Base-by-base conservation (phyloP, 2,797 vertebrate genomes). In the Melanotaenia parkinsoni region DNA sequence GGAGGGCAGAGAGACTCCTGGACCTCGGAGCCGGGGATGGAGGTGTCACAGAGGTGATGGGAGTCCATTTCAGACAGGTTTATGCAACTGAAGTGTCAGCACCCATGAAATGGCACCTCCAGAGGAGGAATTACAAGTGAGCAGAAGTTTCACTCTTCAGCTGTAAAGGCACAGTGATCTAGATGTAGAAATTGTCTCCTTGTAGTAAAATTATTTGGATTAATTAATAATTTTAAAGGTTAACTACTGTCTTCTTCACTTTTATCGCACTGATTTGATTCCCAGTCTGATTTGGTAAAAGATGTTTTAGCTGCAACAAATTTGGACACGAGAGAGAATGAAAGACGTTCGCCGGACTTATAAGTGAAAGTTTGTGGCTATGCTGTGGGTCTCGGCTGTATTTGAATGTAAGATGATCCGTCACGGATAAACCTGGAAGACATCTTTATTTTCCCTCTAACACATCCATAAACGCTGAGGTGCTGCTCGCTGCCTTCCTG, bases 81-180 rank as follows among this genome's bases (percentile, higher is more conserved):
- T 99, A 97, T 76, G 95, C 94, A 77, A 99, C 98, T 1, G 98
- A 99, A 82, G 95, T 99, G 32, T 99, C 98, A 4, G 84, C 92
- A 68, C 97, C 98, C 0, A 99, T 99, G 98, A 98, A 96, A 79
- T 99, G 98, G 98, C 97, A 97, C 85, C 97, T 99, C 58, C 97
- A 97, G 88, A 97, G 95, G 75, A 98, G 94, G 92, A 97, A 96
- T 83, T 99, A 97, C 94, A 97, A 91, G 98, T 99, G 92, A 88
- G 91, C 59, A 4, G 3, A 18, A 3, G 47, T 32, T 32, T 32
- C 1, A 33, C 32, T 33, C 32, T 33, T 33, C 7, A 33, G 32
- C 1, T 50, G 22, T 22, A n/a, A n/a, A 47, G 20, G 43, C 43
- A 47, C 16, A 5, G 35, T 37, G 35, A 12, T 37, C 9, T 37